Percentiles rank a stretch among this genome's conserved stretches.
Conservation (phyloP, 2,888 invertebrate genomes). For the Cistogaster globosa region DNA sequence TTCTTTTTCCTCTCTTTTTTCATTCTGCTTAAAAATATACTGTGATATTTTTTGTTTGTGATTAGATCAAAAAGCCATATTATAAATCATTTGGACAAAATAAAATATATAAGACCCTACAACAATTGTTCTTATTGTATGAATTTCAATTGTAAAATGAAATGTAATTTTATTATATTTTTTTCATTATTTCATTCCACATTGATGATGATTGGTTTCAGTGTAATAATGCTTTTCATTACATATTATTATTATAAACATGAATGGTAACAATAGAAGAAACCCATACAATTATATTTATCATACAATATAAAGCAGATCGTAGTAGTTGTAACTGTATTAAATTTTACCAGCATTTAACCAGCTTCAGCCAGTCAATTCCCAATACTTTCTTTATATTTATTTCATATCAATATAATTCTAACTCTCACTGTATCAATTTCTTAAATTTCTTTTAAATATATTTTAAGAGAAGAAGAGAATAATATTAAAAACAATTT, state of each 20-base stretch:
- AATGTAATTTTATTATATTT: constrained; percentile 60
- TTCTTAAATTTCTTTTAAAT: background rate
- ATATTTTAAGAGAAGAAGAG: background rate
- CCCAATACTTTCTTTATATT: background rate
- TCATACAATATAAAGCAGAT: constrained; percentile 5
- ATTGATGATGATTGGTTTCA: constrained; percentile 60
- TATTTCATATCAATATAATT: constrained; percentile 39
- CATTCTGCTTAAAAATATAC: background rate
- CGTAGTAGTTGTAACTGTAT: background rate
- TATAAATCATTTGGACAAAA: background rate
- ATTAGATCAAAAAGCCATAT: background rate
- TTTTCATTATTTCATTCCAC: constrained; percentile 26
- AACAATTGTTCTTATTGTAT: constrained; percentile 52
- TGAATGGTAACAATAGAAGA: constrained; percentile 40
- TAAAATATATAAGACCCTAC: constrained; percentile 24
- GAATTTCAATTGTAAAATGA: constrained; percentile 62
- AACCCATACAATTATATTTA: background rate
- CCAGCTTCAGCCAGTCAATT: constrained; percentile 54
- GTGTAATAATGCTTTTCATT: constrained; percentile 51
- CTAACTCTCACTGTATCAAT: constrained; percentile 15
- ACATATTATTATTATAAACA: constrained; percentile 27
- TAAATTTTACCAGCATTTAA: constrained; percentile 49
- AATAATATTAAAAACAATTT: background rate
- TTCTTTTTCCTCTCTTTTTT: too few species aligned
- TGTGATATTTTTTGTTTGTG: constrained; percentile 32